Evolutionary conservation across 2,888 invertebrate species (phyloP), one percentile per base, ranked within the genome.

Genomic region (Petrolisthes cinctipes): DNA sequence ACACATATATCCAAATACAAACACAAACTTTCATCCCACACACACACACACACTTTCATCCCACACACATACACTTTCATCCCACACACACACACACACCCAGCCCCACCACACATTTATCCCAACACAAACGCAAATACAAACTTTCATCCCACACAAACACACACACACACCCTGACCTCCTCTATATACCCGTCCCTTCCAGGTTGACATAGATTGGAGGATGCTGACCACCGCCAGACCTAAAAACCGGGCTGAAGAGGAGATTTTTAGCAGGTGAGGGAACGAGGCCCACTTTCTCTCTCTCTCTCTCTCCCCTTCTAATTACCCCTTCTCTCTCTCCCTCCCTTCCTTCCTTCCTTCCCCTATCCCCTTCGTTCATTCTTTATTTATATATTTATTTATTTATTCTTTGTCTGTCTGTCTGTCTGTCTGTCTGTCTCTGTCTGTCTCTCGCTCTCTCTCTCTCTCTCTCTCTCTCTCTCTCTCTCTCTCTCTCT

Each of bases 141-240:
- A 78, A 57, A 76, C 61, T 61, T 76, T 37, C 11, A 73, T 4
- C 75, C 54, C 61, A 61, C 17, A 61, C 17, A 9, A 1, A 9
- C 61, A 9, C 17, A 78, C 73, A 76, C 53, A 75, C 54, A 61
- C 66, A 71, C 20, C 17, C 17, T 20, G 37, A 5, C 51, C n/a
- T 17, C 20, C 54, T 61, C 75, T 75, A 17, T 75, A 17, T 66
- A 51, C 2, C 68, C 54, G 14, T 0, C 54, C 51, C 37, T 7
- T 23, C 0, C 86, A 90, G 90, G 97, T 97, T 23, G 95, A 96
- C 68, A 98, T 98, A 90, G 97, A 97, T 92, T 98, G 97, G 97
- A 95, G 96, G 93, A 97, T 98, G 97, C 94, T 98, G 86, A 97
- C 97, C 17, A 95, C 96, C n/a, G 93, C 96, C 56, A 94, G 97